Conservation (phyloP, 2,113 vertebrate species). For the Alaudala cheleensis region DNA sequence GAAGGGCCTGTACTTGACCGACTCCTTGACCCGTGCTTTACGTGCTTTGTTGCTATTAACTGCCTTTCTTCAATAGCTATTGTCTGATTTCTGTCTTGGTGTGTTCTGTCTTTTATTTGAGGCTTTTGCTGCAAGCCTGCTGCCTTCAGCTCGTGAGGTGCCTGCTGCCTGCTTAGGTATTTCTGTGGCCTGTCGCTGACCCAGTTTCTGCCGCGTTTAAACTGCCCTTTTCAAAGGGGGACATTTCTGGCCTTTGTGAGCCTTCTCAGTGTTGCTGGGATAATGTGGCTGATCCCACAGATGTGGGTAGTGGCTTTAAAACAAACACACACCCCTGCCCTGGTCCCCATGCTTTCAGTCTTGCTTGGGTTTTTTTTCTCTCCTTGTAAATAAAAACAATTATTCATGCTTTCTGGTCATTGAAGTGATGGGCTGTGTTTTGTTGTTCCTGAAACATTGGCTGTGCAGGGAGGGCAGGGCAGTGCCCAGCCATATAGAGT, state of each 20-base stretch:
- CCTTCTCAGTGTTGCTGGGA: background rate
- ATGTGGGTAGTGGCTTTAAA: background rate
- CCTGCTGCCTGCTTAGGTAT: conserved; percentile 49
- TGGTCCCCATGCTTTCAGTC: background rate
- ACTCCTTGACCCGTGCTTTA: conserved; percentile 65
- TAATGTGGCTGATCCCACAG: background rate
- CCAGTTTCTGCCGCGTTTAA: conserved; percentile 43
- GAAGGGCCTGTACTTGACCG: conserved; percentile 61
- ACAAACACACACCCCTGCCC: background rate
- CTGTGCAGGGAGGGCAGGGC: background rate
- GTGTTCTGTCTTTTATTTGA: background rate
- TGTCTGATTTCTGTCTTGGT: conserved; percentile 53
- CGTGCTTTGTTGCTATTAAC: conserved; percentile 57
- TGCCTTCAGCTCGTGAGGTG: background rate
- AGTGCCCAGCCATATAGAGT: background rate
- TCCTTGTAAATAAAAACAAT: conserved; percentile 1
- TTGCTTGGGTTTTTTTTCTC: background rate
- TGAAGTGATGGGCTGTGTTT: background rate
- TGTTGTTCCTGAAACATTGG: background rate
- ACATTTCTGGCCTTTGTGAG: conserved; percentile 35
- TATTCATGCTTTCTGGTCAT: background rate
- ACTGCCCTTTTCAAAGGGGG: conserved; percentile 22
- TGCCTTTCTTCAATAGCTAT: conserved; percentile 63
- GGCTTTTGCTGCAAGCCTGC: background rate
- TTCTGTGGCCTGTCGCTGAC: conserved; percentile 45